Percentiles rank a stretch among this genome's conserved stretches.
These are phyloP conservation scores for Cerceris rybyensis DNA, from an alignment of 2,888 invertebrate genomes.

Conservation along the genomic window DNA sequence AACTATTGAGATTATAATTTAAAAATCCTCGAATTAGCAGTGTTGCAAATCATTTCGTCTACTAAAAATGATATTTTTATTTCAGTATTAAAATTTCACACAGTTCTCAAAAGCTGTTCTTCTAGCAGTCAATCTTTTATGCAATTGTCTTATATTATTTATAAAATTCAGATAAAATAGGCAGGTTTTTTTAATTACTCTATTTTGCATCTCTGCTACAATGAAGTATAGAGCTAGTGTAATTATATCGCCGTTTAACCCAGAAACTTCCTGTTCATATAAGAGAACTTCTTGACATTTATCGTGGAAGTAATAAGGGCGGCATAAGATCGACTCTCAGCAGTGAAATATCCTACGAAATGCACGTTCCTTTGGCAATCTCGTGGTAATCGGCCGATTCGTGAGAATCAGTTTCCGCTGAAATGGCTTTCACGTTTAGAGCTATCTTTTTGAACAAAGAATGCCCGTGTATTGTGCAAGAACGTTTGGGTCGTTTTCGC, in stretches of 20 bases:
- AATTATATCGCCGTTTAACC: constrained; percentile 38
- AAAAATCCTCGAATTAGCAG: too few species aligned
- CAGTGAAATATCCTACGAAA: constrained; percentile 19
- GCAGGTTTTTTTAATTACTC: neutral
- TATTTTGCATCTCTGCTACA: neutral
- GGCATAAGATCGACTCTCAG: constrained; percentile 27
- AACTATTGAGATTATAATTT: too few species aligned
- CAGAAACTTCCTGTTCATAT: constrained; percentile 46
- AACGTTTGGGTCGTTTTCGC: neutral
- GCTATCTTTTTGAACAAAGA: constrained; percentile 21
- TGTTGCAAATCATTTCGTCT: too few species aligned
- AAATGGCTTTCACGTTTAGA: constrained; percentile 46
- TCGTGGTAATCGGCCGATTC: constrained; percentile 28
- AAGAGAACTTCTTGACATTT: constrained; percentile 69
- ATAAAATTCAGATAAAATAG: too few species aligned
- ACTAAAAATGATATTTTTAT: too few species aligned
- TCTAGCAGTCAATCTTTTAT: too few species aligned
- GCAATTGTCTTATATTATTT: too few species aligned
- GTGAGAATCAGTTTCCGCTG: constrained; percentile 60
- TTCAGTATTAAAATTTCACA: too few species aligned
- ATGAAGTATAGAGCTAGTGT: constrained; percentile 1
- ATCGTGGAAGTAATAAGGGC: constrained; percentile 55
- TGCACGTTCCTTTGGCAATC: constrained; percentile 38
- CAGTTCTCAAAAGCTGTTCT: too few species aligned
- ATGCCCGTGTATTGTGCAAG: constrained; percentile 1